Conservation (phyloP, 2,113 vertebrate species). For the Prunella himalayana region DNA sequence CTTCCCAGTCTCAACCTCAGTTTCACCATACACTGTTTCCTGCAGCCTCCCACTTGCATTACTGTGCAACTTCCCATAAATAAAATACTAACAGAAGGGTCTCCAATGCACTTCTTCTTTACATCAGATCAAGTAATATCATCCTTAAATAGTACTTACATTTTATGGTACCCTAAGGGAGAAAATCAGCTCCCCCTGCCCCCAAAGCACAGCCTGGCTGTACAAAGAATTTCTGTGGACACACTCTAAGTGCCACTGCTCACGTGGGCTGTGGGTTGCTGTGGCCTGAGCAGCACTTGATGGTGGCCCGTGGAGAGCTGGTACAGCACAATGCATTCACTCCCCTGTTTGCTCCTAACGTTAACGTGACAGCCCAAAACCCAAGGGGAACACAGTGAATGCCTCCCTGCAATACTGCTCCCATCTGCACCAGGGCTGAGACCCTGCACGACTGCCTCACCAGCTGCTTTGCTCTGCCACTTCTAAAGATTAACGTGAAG, state of each 20-base stretch:
- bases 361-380: background rate
- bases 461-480: background rate
- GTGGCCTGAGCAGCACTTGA: background rate
- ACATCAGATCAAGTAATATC: background rate
- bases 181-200: background rate
- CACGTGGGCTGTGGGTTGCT: background rate
- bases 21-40: background rate
- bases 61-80: background rate
- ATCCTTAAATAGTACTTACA: background rate
- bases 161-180: background rate
- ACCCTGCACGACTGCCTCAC: background rate
- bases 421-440: background rate
- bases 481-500: background rate
- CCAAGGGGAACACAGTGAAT: rapidly evolving
- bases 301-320: background rate
- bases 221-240: background rate
- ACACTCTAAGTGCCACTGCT: background rate
- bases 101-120: background rate
- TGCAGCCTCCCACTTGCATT: rapidly evolving
- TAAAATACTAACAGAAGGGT: background rate
- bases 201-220: rapidly evolving
- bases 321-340: rapidly evolving
- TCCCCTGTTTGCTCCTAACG: background rate
- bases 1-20: background rate
- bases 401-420: background rate